Conservation (phyloP, 2,113 vertebrate species). For the Egretta garzetta region DNA sequence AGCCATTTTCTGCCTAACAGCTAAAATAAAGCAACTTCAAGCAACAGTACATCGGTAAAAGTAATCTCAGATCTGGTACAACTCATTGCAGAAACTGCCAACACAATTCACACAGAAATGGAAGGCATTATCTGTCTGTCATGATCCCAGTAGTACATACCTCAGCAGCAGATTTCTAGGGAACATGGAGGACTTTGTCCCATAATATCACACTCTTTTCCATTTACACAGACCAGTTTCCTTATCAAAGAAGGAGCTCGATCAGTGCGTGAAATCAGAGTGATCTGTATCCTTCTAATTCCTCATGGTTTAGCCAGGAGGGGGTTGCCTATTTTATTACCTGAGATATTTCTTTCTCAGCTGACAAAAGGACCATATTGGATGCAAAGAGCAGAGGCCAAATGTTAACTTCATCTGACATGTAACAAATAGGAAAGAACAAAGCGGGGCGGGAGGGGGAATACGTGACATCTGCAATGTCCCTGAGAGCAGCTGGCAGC, state of each 20-base stretch:
- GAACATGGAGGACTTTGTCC: neutral
- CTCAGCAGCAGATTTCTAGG: neutral
- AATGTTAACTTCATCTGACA: neutral
- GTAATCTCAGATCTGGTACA: neutral
- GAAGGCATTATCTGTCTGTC: neutral
- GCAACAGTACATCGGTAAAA: neutral
- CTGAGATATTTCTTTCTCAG: neutral
- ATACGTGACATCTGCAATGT: neutral
- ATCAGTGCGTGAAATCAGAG: neutral
- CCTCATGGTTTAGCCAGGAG: neutral
- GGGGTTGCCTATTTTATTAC: neutral
- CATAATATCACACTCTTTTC: neutral
- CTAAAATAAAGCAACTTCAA: neutral
- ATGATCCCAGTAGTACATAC: neutral
- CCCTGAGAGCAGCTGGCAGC: neutral
- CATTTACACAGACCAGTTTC: neutral
- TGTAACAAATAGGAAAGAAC: neutral
- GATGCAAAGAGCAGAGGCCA: neutral
- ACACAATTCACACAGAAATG: neutral
- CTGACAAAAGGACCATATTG: neutral
- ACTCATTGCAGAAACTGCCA: neutral
- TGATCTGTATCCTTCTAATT: neutral
- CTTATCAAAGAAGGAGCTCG: neutral
- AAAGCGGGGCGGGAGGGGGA: rapidly evolving
- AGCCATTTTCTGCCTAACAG: neutral